Percentiles rank a stretch among this genome's conserved stretches.
These are phyloP conservation scores for Lerema accius DNA, from an alignment of 1,140 invertebrate species.

Conservation along the genomic window DNA sequence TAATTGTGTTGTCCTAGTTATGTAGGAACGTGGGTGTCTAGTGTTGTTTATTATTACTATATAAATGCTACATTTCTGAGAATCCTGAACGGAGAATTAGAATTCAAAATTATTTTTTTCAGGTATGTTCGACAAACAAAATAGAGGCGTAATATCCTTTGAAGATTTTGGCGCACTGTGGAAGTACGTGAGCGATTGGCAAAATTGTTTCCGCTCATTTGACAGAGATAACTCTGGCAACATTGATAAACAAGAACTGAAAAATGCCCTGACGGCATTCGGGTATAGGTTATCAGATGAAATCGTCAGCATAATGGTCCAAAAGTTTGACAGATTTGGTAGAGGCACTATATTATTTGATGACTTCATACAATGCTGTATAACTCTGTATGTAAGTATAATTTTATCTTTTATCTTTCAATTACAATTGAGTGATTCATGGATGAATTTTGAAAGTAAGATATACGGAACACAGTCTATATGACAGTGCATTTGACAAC, in stretches of 20 bases:
- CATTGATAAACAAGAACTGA: conserved; percentile 95
- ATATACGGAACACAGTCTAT: too few relatives aligned
- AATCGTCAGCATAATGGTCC: conserved; percentile 91
- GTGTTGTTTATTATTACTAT: too few relatives aligned
- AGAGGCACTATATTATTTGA: conserved; percentile 96
- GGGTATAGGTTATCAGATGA: conserved; percentile 95
- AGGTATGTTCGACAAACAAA: conserved; percentile 99
- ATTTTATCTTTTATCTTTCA: background rate
- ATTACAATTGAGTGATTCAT: too few relatives aligned
- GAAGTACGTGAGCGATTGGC: conserved; percentile 99
- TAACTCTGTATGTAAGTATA: conserved; percentile 94
- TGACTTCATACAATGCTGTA: conserved; percentile 99
- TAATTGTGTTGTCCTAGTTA: too few relatives aligned
- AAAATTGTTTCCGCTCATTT: conserved; percentile 96
- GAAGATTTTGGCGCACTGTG: conserved; percentile 97
- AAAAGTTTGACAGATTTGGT: conserved; percentile 97
- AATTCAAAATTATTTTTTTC: conserved; percentile 78
- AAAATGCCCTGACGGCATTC: conserved; percentile 94
- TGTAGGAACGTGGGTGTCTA: too few relatives aligned
- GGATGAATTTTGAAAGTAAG: too few relatives aligned
- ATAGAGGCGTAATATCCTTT: conserved; percentile 95
- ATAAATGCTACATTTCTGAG: too few relatives aligned
- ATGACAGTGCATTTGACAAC: too few relatives aligned
- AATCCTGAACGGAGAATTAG: too few relatives aligned
- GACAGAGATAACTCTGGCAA: conserved; percentile 98